Percentiles rank a stretch among this genome's conserved stretches.
phyloP scores from a whole-genome alignment of 2,113 vertebrate genomes.

The Hippocampus barbouri region DNA sequence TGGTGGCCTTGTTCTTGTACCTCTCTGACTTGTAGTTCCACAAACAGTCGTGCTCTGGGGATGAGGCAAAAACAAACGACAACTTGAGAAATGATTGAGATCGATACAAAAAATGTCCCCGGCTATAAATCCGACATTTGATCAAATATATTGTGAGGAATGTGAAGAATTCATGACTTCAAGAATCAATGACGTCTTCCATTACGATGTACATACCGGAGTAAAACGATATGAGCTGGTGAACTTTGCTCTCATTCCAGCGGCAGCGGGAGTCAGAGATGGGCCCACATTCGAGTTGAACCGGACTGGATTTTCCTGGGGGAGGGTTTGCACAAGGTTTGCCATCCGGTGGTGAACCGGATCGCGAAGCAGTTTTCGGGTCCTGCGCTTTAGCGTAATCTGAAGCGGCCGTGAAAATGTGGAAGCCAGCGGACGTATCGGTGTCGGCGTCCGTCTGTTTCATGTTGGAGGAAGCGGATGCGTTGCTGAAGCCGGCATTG shows the following conservation, averaged over 20 bases:
- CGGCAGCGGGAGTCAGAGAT: constrained; percentile 33
- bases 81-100: background rate
- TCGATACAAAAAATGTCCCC: too few relatives aligned
- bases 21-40: constrained; percentile 54
- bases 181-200: background rate
- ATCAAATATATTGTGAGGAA: too few relatives aligned
- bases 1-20: constrained; percentile 49
- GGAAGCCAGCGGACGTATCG: background rate
- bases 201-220: constrained; percentile 24
- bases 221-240: constrained; percentile 58
- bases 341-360: constrained; percentile 12
- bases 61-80: background rate
- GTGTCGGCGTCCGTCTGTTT: background rate
- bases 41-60: constrained; percentile 50
- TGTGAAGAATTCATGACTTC: too few relatives aligned
- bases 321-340: constrained; percentile 1
- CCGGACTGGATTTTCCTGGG: background rate
- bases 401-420: constrained; percentile 10
- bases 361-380: background rate
- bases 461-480: background rate
- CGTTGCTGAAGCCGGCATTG: background rate
- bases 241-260: constrained; percentile 57
- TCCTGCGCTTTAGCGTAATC: background rate
- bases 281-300: constrained; percentile 9
- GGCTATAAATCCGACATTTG: too few relatives aligned